A percentile compares a stretch with the other conserved stretches of the same genome.
Conservation (phyloP, 2,113 vertebrate genomes). For the Cephalopterus ornatus region DNA sequence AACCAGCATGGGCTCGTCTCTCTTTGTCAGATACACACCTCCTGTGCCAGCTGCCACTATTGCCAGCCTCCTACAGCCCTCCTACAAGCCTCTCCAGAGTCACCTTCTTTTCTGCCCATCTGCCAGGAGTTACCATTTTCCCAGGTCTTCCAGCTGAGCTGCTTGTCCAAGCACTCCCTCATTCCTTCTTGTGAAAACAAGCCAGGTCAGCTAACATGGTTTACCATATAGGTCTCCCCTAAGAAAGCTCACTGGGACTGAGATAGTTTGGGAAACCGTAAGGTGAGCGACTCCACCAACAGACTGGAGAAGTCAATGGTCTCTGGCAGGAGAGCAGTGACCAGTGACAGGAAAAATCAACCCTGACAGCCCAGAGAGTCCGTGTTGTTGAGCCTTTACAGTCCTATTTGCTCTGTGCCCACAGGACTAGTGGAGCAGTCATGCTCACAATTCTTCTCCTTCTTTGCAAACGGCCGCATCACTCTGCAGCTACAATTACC, state of each 20-base stretch:
- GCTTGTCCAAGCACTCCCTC: neutral
- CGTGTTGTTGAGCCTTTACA: fast-evolving
- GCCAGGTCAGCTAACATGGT: neutral
- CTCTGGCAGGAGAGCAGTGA: fast-evolving
- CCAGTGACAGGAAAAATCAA: neutral
- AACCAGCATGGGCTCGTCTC: neutral
- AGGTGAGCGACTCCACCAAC: neutral
- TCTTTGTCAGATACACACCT: neutral
- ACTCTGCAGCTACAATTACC: constrained; percentile 43
- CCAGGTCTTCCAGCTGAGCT: neutral
- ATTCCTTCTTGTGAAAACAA: neutral
- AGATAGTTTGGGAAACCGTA: neutral
- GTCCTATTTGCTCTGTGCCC: neutral
- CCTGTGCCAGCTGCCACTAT: neutral
- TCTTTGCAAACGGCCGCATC: neutral
- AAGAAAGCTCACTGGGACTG: neutral
- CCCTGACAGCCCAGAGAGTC: neutral
- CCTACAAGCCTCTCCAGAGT: neutral
- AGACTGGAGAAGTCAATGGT: neutral
- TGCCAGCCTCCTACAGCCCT: neutral
- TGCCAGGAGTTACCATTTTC: neutral
- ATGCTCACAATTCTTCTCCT: neutral
- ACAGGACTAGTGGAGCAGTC: neutral
- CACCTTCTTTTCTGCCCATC: neutral
- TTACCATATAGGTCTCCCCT: neutral